Percentiles rank a stretch among this genome's conserved stretches.
Conservation (phyloP, 2,113 vertebrate genomes). For the Nematolebias whitei region DNA sequence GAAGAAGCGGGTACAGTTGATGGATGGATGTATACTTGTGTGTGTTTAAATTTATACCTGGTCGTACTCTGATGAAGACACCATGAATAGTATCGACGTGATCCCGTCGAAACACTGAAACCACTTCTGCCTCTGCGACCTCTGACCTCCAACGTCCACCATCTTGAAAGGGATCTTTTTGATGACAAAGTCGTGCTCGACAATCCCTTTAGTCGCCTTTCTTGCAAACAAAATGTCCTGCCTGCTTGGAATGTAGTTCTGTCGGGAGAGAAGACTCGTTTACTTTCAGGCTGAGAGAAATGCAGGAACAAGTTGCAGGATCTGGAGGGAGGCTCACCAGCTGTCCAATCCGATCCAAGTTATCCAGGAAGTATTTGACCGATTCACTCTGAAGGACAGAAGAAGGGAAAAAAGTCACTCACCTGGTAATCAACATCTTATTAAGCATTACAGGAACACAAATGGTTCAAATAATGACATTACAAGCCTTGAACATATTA, state of each 20-base stretch:
- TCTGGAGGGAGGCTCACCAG: constrained; percentile 84
- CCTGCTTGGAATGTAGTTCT: constrained; percentile 93
- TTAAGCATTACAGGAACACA: constrained; percentile 6
- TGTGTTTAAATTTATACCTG: constrained; percentile 69
- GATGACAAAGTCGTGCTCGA: constrained; percentile 96
- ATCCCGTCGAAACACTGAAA: constrained; percentile 98
- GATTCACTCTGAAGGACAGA: constrained; percentile 88
- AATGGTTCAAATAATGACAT: constrained; percentile 24
- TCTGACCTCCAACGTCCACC: constrained; percentile 96
- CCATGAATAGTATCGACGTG: constrained; percentile 97
- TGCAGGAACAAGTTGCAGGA: background rate
- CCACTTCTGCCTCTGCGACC: constrained; percentile 97
- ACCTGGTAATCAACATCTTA: constrained; percentile 8
- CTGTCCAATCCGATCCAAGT: constrained; percentile 95
- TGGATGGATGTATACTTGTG: no score
- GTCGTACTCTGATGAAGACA: constrained; percentile 94
- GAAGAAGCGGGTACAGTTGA: no score
- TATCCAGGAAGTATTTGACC: constrained; percentile 97
- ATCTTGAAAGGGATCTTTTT: constrained; percentile 99
- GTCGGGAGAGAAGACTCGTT: constrained; percentile 7
- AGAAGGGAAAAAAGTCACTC: constrained; percentile 20
- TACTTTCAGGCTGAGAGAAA: background rate
- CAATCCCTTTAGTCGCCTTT: constrained; percentile 96
- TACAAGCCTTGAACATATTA: constrained; percentile 14
- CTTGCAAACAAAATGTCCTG: constrained; percentile 95